A percentile compares a stretch with the other conserved stretches of the same genome.
Evolutionary conservation across 2,797 vertebrate genomes (phyloP).

Genomic region (Orestias chungarensis): DNA sequence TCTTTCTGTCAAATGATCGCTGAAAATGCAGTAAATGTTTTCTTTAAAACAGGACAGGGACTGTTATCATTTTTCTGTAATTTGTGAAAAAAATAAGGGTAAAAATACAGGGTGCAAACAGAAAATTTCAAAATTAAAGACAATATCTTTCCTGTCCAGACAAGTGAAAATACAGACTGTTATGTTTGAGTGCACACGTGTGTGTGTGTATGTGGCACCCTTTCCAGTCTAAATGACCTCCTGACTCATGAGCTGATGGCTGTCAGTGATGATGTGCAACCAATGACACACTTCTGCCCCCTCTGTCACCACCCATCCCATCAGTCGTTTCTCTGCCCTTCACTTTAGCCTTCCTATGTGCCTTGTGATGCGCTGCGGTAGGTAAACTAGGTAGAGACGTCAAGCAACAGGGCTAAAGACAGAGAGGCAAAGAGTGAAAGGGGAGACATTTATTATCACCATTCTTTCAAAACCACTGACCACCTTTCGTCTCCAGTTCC

Average conservation of each 20-base stretch:
- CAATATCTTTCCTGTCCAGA: background rate
- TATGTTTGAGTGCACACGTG: background rate
- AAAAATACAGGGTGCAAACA: too few relatives aligned
- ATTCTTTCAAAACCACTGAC: conserved; percentile 72
- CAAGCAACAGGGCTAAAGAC: conserved; percentile 38
- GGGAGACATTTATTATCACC: conserved; percentile 77
- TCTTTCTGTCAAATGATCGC: background rate
- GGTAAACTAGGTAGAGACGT: conserved; percentile 62
- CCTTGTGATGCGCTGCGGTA: conserved; percentile 70
- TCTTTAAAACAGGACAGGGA: background rate
- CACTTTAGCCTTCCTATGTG: conserved; percentile 25
- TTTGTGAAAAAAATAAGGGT: background rate
- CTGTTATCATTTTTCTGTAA: background rate
- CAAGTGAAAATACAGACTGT: background rate
- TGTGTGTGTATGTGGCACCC: background rate
- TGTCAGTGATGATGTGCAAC: conserved; percentile 55
- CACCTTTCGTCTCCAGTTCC: conserved; percentile 15
- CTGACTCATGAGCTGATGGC: conserved; percentile 57
- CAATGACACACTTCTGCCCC: conserved; percentile 26
- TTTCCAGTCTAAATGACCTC: conserved; percentile 58
- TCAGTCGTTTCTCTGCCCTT: conserved; percentile 6
- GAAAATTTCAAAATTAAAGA: background rate
- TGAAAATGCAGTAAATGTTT: background rate
- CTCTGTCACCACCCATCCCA: conserved; percentile 26
- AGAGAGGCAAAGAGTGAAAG: conserved; percentile 55